Conservation (phyloP, 1,140 invertebrate genomes). For the Drosophila ironensis region DNA sequence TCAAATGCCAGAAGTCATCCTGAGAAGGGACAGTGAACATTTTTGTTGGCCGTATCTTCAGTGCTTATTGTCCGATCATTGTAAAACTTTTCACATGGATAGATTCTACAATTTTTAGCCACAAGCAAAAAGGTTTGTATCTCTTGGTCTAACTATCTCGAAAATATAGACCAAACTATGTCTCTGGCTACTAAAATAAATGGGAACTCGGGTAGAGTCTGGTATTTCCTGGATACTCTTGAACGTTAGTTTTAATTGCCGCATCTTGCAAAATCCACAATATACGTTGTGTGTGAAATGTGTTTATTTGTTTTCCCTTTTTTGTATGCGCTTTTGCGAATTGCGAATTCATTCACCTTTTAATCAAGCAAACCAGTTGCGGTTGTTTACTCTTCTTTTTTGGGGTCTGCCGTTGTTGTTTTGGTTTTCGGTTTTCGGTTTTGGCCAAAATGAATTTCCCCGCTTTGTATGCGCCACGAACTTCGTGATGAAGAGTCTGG, state of each 20-base stretch:
- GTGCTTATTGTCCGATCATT: too few relatives aligned
- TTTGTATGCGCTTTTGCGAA: slow-evolving; percentile 53
- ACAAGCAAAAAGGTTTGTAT: too few relatives aligned
- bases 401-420: slow-evolving; percentile 2
- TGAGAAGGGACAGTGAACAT: too few relatives aligned
- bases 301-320: slow-evolving; percentile 17
- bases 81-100: too few relatives aligned
- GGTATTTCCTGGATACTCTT: too few relatives aligned
- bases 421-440: slow-evolving; percentile 26
- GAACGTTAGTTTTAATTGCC: not conserved
- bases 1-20: too few relatives aligned
- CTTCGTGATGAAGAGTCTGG: slow-evolving; percentile 40
- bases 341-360: slow-evolving; percentile 74
- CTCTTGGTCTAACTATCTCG: too few relatives aligned
- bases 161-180: too few relatives aligned
- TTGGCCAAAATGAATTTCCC: slow-evolving; percentile 60
- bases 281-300: slow-evolving; percentile 28
- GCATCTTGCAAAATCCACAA: not conserved
- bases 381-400: slow-evolving; percentile 30
- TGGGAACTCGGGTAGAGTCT: too few relatives aligned
- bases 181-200: too few relatives aligned
- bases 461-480: slow-evolving; percentile 62
- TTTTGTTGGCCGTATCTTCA: too few relatives aligned
- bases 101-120: too few relatives aligned
- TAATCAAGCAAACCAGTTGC: slow-evolving; percentile 72